Evolutionary conservation across 92 coral and sea anemone species (phyloP).

Genomic region (Epizoanthus fatuus): DNA sequence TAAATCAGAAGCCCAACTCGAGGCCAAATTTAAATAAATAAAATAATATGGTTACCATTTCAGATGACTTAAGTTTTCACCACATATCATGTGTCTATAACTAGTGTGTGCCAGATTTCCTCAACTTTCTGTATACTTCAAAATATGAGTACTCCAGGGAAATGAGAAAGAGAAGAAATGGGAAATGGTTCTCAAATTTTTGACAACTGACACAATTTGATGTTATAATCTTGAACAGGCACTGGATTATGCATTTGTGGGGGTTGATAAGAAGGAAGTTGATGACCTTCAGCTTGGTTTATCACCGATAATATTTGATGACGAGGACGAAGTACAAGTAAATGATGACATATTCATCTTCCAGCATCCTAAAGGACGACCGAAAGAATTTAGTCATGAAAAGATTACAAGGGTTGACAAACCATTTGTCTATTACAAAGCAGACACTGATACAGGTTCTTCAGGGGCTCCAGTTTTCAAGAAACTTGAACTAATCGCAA

Average conservation of each 20-base stretch:
- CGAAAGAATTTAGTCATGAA: slow-evolving; percentile 86
- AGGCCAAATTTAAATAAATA: too few relatives aligned
- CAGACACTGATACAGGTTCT: slow-evolving; percentile 95
- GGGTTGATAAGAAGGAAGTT: slow-evolving; percentile 73
- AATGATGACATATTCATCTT: slow-evolving; percentile 83
- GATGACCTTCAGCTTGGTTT: slow-evolving; percentile 61
- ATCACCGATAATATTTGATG: slow-evolving; percentile 72
- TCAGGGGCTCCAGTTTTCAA: slow-evolving; percentile 97
- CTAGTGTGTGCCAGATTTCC: neutral
- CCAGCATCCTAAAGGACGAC: slow-evolving; percentile 95
- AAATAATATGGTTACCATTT: too few relatives aligned
- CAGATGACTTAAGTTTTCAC: too few relatives aligned
- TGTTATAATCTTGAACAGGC: slow-evolving; percentile 58
- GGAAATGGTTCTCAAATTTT: too few relatives aligned
- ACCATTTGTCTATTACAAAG: slow-evolving; percentile 89
- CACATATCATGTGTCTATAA: too few relatives aligned
- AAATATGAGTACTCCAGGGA: slow-evolving; percentile 20
- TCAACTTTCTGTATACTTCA: neutral
- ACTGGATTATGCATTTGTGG: slow-evolving; percentile 92
- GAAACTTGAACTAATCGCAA: slow-evolving; percentile 72
- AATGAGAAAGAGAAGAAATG: neutral
- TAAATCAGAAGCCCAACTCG: too few relatives aligned
- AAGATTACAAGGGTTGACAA: slow-evolving; percentile 63
- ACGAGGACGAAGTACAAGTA: slow-evolving; percentile 67
- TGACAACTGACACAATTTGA: neutral